Base-by-base conservation (phyloP, 2,797 vertebrate genomes). In the Hirundo rustica region DNA sequence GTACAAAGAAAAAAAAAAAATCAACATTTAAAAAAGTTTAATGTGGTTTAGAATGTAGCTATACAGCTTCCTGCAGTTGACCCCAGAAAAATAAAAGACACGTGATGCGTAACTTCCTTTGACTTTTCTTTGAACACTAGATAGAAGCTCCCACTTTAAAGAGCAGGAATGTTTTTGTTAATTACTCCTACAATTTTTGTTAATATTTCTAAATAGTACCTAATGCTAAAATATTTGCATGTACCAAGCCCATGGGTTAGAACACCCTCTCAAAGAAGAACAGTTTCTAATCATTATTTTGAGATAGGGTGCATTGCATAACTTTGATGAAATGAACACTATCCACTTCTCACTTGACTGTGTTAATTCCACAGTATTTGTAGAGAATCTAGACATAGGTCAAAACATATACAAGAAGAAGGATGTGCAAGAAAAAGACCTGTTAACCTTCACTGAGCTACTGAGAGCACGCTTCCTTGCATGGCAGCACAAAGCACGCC, bases 41-140 rank as follows among this genome's bases (percentile, higher is more conserved):
- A 85, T 40, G 58, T 78, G 58, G 58, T 90, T 96, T 84, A 92
- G 73, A 85, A 86, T 9, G 29, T 6, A 93, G 66, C 62, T 68
- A 62, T 74, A 88, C 47, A 93, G 61, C 44, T 91, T 95, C 86
- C 88, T 95, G 76, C 27, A 88, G 83, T 3, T 92, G 66, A 94
- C 45, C 71, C 88, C 70, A 93, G 68, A 89, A 96, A 91, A 96
- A 94, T 82, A 89, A 85, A 83, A 97, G 58, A 83, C 67, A 90
- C 57, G 83, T 67, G 86, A 96, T 87, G 45, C 68, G 54, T 53
- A 96, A 88, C 77, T 95, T 95, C 91, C 86, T 93, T 82, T 85
- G 61, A 77, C 75, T 92, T 85, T 79, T 76, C 64, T 96, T 92
- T 97, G 92, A 96, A 93, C 71, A 88, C 51, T 38, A 74, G 27